Evolutionary conservation across 2,797 vertebrate genomes (phyloP).

Genomic region (Aphelocoma californica): DNA sequence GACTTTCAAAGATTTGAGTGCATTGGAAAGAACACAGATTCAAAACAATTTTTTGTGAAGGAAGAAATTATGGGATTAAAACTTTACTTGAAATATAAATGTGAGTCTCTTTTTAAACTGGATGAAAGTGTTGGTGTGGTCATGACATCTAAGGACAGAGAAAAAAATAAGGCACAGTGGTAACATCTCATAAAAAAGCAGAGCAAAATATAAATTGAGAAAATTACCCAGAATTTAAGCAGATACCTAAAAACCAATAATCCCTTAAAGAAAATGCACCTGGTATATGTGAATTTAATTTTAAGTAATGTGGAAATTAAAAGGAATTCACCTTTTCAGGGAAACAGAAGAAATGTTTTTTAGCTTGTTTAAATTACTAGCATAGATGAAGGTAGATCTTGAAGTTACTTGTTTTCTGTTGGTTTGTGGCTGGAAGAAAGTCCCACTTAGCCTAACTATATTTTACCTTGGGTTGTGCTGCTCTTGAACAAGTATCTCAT

Average conservation of each 20-base stretch:
- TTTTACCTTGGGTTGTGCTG: background rate
- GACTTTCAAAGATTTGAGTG: background rate
- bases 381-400: background rate
- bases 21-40: background rate
- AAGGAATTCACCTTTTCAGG: background rate
- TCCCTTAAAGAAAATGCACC: background rate
- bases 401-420: background rate
- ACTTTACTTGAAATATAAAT: background rate
- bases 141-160: background rate
- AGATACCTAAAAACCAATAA: background rate
- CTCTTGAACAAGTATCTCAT: background rate
- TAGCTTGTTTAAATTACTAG: background rate
- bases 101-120: background rate
- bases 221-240: background rate
- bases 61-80: background rate
- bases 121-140: background rate
- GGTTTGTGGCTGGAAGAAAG: background rate
- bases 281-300: background rate
- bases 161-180: background rate
- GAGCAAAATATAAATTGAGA: background rate
- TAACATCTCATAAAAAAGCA: background rate
- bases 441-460: background rate
- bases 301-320: background rate
- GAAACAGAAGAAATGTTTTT: background rate
- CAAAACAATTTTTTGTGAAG: background rate